Percentiles rank a stretch among this genome's conserved stretches.
phyloP scores from a whole-genome alignment of 2,797 vertebrate species.

The Stomatorhinus walkeri region DNA sequence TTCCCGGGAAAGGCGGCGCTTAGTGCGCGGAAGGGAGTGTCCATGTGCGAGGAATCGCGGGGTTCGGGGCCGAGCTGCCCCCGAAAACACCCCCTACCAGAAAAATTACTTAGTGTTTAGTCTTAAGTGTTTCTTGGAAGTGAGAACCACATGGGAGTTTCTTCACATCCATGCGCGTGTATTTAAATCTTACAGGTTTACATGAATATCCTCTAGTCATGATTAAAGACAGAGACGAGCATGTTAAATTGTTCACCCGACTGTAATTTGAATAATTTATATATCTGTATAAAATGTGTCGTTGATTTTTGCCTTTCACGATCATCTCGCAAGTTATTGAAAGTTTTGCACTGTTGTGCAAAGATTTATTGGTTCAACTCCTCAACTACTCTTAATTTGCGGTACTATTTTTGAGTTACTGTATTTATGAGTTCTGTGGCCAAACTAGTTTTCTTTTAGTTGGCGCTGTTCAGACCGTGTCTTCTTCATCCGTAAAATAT shows the following conservation, averaged over 20 bases:
- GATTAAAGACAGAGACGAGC: background rate
- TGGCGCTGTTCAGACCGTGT: background rate
- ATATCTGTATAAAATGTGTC: background rate
- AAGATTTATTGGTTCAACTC: background rate
- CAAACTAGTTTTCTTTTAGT: background rate
- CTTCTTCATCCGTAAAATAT: background rate
- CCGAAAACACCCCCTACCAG: background rate
- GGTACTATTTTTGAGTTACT: slow-evolving; percentile 1
- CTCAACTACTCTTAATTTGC: background rate
- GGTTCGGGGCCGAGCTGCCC: background rate
- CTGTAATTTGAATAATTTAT: background rate
- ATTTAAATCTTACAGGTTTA: background rate
- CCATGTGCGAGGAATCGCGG: background rate
- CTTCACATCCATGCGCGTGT: background rate
- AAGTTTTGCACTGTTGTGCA: background rate
- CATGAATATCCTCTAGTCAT: background rate
- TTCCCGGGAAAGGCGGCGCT: slow-evolving; percentile 1
- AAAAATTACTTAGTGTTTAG: background rate
- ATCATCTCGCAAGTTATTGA: background rate
- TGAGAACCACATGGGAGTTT: background rate
- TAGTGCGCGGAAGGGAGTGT: background rate
- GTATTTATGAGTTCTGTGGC: background rate
- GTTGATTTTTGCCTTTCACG: background rate
- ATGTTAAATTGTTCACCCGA: background rate
- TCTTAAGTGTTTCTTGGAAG: background rate